Evolutionary conservation across 2,797 vertebrate species (phyloP).

Genomic region (Sebastes itinus): DNA sequence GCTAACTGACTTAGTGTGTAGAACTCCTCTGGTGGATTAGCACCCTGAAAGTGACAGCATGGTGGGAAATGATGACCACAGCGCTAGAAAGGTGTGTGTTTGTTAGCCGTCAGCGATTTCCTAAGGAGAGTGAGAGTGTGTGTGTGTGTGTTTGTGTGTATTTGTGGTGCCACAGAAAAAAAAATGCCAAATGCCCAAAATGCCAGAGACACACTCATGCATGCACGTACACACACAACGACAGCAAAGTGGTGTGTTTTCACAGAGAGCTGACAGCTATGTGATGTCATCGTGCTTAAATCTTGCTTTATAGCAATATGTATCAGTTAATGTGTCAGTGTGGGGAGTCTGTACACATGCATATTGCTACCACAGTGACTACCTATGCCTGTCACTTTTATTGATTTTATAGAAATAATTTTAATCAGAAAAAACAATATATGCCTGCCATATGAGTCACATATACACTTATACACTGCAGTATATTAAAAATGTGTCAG

Average conservation of each 20-base stretch:
- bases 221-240: not conserved
- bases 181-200: conserved; percentile 26
- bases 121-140: not conserved
- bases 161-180: conserved; percentile 22
- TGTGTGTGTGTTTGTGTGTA: conserved; percentile 13
- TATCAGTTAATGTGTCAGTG: conserved; percentile 30
- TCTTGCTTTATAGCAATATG: not conserved
- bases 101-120: conserved; percentile 55
- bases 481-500: not conserved
- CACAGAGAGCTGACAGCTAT: conserved; percentile 21
- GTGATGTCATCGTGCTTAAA: conserved; percentile 52
- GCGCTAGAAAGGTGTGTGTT: conserved; percentile 41
- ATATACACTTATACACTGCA: not conserved
- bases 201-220: conserved; percentile 12
- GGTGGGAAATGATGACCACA: conserved; percentile 56
- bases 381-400: conserved; percentile 1
- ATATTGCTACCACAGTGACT: not conserved
- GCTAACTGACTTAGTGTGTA: conserved; percentile 21
- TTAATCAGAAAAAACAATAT: not conserved
- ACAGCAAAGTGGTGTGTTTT: conserved; percentile 26
- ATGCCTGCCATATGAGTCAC: conserved; percentile 2
- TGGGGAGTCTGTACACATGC: conserved; percentile 1
- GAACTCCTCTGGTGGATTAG: conserved; percentile 22
- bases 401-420: not conserved
- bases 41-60: conserved; percentile 49